phyloP scores from a whole-genome alignment of 2,888 invertebrate genomes.

The Branchellion lobata region DNA sequence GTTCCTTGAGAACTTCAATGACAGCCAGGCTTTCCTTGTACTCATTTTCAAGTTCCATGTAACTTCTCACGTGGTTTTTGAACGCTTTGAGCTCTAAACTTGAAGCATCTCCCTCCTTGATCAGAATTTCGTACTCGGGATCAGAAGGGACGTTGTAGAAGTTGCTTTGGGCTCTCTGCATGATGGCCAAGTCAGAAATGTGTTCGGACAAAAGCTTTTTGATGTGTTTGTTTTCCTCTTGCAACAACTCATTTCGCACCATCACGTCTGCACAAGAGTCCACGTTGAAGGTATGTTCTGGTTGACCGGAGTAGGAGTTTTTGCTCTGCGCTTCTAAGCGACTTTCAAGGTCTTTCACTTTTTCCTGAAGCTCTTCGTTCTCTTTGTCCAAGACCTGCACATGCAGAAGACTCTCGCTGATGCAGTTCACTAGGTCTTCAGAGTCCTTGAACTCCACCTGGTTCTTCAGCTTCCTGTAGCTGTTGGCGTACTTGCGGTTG shows the following conservation, averaged over 20 bases:
- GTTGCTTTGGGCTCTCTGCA: neutral
- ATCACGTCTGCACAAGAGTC: conserved; percentile 17
- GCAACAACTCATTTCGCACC: neutral
- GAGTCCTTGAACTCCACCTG: conserved; percentile 20
- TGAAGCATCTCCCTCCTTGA: neutral
- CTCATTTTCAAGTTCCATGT: neutral
- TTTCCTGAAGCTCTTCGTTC: conserved; percentile 3
- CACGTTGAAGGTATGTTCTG: neutral
- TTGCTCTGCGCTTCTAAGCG: neutral
- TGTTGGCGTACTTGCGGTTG: neutral
- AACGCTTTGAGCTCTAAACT: neutral
- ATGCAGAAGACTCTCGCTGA: neutral
- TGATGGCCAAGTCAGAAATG: neutral
- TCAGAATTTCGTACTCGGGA: neutral
- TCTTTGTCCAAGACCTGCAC: neutral
- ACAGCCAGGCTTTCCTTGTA: neutral
- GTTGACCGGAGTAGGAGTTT: neutral
- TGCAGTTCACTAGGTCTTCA: neutral
- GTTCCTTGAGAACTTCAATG: neutral
- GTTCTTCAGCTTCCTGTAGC: conserved; percentile 22
- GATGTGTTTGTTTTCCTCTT: conserved; percentile 1
- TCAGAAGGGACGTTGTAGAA: neutral
- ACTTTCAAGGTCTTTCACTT: neutral
- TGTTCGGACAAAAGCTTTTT: conserved; percentile 1
- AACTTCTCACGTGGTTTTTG: neutral